These are phyloP conservation scores for Coregonus ussuriensis DNA, from an alignment of 2,797 vertebrate genomes.

Conservation along the genomic window DNA sequence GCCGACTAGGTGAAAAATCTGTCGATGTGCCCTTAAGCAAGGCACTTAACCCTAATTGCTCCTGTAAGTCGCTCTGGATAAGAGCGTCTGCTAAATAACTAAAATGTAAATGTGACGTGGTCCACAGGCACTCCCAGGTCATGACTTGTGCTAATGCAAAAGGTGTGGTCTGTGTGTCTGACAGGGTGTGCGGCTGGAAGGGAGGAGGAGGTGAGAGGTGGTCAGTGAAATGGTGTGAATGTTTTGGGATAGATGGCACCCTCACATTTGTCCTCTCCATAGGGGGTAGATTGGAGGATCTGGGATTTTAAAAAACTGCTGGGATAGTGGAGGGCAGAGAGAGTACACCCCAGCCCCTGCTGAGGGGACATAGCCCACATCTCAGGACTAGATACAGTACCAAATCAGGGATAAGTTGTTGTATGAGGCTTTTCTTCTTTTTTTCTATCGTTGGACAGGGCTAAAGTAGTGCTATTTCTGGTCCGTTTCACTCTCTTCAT, in stretches of 20 bases:
- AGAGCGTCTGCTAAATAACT: no score
- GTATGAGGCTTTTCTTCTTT: not conserved
- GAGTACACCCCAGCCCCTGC: not conserved
- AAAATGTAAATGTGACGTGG: no score
- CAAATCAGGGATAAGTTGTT: not conserved
- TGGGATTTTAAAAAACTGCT: no score
- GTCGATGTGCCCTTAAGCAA: no score
- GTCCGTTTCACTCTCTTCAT: not conserved
- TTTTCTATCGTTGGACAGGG: not conserved
- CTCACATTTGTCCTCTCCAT: no score
- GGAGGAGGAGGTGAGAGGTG: not conserved
- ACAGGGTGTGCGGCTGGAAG: not conserved
- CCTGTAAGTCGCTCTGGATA: no score
- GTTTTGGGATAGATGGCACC: not conserved
- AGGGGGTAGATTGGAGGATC: no score
- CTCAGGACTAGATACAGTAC: not conserved
- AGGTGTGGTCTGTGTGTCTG: no score
- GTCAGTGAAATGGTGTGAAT: conserved; percentile 1
- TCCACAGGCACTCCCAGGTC: no score
- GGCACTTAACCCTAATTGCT: no score
- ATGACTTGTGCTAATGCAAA: no score
- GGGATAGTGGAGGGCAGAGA: not conserved
- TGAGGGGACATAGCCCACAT: not conserved
- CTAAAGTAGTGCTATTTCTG: not conserved
- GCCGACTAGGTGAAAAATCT: no score